Conservation (phyloP, 2,888 invertebrate species). For the Drosophila nr. medialis region DNA sequence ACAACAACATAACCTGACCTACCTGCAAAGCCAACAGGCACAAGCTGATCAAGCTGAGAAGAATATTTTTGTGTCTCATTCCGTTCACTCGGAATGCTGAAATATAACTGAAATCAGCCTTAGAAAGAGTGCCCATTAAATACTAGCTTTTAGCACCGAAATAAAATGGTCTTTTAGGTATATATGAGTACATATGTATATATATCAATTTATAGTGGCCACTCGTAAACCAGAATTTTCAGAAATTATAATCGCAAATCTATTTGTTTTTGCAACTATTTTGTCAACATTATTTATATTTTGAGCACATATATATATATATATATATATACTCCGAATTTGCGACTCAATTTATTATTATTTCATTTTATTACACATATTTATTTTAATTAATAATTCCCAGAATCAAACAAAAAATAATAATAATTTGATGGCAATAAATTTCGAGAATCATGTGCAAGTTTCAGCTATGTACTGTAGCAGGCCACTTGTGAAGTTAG, state of each 20-base stretch:
- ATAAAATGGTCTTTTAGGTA: neutral
- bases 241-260: neutral
- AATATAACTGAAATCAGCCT: slow-evolving; percentile 50
- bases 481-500: too few relatives aligned
- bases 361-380: neutral
- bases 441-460: neutral
- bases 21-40: too few relatives aligned
- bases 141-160: slow-evolving; percentile 6
- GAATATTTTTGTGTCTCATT: slow-evolving; percentile 45
- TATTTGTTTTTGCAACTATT: neutral
- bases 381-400: neutral
- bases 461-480: neutral
- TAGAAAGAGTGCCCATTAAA: slow-evolving; percentile 12
- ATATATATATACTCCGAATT: neutral
- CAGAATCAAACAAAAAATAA: neutral
- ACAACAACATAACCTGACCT: too few relatives aligned
- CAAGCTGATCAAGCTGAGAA: slow-evolving; percentile 33
- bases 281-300: neutral
- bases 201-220: neutral
- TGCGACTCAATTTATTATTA: neutral
- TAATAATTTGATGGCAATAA: neutral
- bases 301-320: neutral
- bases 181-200: neutral
- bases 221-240: neutral
- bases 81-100: slow-evolving; percentile 24